These are phyloP conservation scores for Shargacucullia verbasci DNA, from an alignment of 2,888 invertebrate genomes.

Conservation along the genomic window DNA sequence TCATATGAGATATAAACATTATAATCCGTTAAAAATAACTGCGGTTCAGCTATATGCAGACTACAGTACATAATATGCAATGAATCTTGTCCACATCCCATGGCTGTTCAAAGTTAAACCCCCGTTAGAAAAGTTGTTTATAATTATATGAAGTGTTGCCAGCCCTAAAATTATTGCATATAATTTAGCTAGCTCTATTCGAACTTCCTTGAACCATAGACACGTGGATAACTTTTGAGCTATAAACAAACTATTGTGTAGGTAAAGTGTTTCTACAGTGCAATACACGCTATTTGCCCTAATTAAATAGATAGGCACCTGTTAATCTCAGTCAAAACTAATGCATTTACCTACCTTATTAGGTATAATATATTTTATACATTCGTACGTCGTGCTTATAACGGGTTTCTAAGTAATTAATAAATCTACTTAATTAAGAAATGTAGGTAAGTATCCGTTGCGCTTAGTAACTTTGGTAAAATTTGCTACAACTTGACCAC, in stretches of 20 bases:
- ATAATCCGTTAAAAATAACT: too few relatives aligned
- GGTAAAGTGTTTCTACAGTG: slow-evolving; percentile 10
- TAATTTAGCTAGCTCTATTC: slow-evolving; percentile 37
- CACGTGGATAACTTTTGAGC: slow-evolving; percentile 17
- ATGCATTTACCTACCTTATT: not conserved
- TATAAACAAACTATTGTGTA: slow-evolving; percentile 29
- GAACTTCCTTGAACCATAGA: slow-evolving; percentile 47
- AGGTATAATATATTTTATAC: too few relatives aligned
- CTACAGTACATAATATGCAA: too few relatives aligned
- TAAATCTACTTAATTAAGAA: slow-evolving; percentile 10
- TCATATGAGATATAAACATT: too few relatives aligned
- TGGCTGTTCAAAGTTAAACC: too few relatives aligned
- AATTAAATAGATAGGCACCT: slow-evolving; percentile 4
- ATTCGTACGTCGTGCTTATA: not conserved
- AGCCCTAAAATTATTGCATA: slow-evolving; percentile 10
- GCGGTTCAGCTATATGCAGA: too few relatives aligned
- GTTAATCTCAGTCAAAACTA: slow-evolving; percentile 1
- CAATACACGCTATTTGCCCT: not conserved
- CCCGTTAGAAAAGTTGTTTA: too few relatives aligned
- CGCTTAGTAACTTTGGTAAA: slow-evolving; percentile 1
- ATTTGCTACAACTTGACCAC: too few relatives aligned
- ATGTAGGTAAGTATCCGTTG: not conserved
- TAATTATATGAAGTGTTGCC: slow-evolving; percentile 9
- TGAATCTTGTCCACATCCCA: too few relatives aligned
- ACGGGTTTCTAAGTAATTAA: slow-evolving; percentile 15